Evolutionary conservation across 2,113 vertebrate species (phyloP).

Genomic region (Melanocharis versteri): DNA sequence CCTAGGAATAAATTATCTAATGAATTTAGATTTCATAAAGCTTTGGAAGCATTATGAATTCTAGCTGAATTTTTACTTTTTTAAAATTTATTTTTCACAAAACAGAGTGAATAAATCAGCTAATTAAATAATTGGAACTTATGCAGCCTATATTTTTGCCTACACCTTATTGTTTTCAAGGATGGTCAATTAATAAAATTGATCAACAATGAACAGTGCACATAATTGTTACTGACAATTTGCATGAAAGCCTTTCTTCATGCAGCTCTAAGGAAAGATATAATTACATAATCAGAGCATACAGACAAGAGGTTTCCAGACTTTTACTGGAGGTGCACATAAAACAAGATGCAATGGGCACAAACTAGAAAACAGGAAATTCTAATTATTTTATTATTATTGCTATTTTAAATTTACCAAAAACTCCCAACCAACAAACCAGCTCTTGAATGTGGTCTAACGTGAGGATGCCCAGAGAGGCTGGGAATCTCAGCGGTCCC

Average conservation of each 20-base stretch:
- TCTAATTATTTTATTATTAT: neutral
- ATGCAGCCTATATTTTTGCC: neutral
- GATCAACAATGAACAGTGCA: neutral
- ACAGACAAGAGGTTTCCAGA: neutral
- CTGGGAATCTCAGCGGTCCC: neutral
- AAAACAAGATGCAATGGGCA: neutral
- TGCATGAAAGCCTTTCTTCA: neutral
- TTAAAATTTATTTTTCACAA: neutral
- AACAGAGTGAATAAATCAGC: neutral
- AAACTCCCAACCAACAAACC: fast-evolving
- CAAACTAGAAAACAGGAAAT: neutral
- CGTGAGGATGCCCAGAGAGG: neutral
- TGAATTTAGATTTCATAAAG: neutral
- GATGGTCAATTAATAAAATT: neutral
- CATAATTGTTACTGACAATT: neutral
- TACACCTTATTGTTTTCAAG: neutral
- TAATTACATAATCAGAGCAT: neutral
- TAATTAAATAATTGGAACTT: neutral
- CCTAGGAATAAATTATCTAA: neutral
- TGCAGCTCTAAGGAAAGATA: neutral
- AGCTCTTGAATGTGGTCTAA: neutral
- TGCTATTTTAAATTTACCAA: neutral
- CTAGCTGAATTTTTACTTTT: neutral
- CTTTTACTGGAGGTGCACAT: neutral
- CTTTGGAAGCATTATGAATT: neutral